Percentiles rank a stretch among this genome's conserved stretches.
Conservation (phyloP, 2,797 vertebrate genomes). For the Sphenodon punctatus region DNA sequence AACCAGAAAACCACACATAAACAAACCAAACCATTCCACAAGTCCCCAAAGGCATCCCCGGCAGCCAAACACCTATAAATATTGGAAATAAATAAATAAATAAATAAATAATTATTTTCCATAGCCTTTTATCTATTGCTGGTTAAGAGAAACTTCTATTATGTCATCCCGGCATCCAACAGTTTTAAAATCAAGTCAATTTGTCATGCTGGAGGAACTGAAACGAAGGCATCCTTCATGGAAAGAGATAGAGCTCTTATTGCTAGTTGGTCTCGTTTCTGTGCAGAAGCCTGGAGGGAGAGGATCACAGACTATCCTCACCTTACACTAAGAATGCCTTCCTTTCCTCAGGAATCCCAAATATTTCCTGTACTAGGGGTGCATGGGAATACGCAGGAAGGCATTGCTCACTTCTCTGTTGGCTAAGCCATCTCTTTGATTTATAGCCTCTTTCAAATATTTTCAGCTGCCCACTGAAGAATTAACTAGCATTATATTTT, state of each 20-base stretch:
- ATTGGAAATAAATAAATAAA: too few species aligned
- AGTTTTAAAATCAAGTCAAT: too few species aligned
- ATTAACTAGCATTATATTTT: not conserved
- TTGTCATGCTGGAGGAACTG: not conserved
- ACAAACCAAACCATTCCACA: too few species aligned
- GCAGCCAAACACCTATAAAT: too few species aligned
- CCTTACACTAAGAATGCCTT: not conserved
- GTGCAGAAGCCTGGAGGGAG: not conserved
- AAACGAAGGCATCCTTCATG: not conserved
- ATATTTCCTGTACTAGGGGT: constrained; percentile 38
- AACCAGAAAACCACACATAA: too few species aligned
- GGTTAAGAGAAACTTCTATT: not conserved
- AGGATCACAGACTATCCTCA: not conserved
- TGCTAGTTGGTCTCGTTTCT: not conserved
- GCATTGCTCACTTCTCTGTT: constrained; percentile 30
- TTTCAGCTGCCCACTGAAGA: not conserved
- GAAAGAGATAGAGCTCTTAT: not conserved
- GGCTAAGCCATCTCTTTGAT: constrained; percentile 22
- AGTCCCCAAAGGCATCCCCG: too few species aligned
- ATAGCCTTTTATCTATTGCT: not conserved
- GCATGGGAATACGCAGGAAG: constrained; percentile 37
- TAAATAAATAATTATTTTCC: not conserved
- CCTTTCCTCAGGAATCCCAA: constrained; percentile 47
- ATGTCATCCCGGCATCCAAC: too few species aligned
- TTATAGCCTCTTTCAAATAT: not conserved